These are phyloP conservation scores for Corvus moneduloides DNA, from an alignment of 2,113 vertebrate genomes.

Conservation along the genomic window DNA sequence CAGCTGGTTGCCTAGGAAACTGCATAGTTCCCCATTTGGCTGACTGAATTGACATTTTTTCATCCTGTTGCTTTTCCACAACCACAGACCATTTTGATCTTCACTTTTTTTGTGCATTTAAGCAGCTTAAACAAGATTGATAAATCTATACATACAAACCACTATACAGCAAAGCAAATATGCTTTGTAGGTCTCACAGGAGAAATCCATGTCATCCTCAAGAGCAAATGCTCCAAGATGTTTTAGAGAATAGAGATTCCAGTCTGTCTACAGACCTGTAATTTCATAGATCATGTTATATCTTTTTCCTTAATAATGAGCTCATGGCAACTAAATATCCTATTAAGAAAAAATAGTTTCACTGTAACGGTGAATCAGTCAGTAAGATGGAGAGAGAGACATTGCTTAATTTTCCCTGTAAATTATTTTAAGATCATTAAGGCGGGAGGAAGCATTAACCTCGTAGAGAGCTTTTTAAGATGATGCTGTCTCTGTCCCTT, in stretches of 20 bases:
- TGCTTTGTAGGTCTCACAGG: conserved; percentile 12
- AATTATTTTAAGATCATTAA: not conserved
- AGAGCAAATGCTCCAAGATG: not conserved
- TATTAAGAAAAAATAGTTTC: not conserved
- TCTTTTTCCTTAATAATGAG: not conserved
- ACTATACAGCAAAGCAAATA: conserved; percentile 12
- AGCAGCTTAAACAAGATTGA: conserved; percentile 25
- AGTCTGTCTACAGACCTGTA: not conserved
- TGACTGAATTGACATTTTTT: conserved; percentile 3
- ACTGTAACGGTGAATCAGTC: not conserved
- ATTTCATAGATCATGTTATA: not conserved
- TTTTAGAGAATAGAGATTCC: not conserved
- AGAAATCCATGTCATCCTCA: conserved; percentile 3
- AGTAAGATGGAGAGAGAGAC: not conserved
- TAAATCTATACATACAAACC: conserved; percentile 29
- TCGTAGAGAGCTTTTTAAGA: not conserved
- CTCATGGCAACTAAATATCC: not conserved
- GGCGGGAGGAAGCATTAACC: not conserved
- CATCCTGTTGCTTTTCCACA: conserved; percentile 36
- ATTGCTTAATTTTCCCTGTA: not conserved
- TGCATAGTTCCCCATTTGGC: not conserved
- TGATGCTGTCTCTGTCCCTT: not conserved
- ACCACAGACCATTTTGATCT: conserved; percentile 20
- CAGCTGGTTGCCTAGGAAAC: conserved; percentile 13
- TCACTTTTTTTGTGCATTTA: conserved; percentile 57